Percentiles rank a stretch among this genome's conserved stretches.
Evolutionary conservation across 1,140 invertebrate species (phyloP).

Genomic region (Euborellia annulipes): DNA sequence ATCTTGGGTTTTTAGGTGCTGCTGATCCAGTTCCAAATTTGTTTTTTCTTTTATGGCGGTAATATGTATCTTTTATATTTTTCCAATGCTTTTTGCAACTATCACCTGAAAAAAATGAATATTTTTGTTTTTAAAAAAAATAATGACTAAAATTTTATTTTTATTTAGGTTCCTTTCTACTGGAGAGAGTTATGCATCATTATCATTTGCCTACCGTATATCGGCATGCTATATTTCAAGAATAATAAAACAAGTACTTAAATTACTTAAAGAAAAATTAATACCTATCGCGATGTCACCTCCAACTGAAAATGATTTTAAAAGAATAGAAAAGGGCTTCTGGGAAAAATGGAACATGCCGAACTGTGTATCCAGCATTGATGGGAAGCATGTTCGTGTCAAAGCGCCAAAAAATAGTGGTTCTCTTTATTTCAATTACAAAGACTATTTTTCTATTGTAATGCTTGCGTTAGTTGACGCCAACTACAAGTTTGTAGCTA

Average conservation of each 20-base stretch:
- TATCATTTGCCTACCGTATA: constrained; percentile 7
- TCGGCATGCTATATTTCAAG: constrained; percentile 4
- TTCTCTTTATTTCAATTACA: constrained; percentile 29
- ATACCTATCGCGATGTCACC: constrained; percentile 2
- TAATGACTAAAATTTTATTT: no score
- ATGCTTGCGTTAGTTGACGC: constrained; percentile 25
- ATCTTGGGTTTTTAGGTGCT: no score
- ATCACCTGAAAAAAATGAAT: no score
- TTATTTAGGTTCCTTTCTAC: no score
- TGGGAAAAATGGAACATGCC: constrained; percentile 8
- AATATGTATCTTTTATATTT: no score
- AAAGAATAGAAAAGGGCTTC: constrained; percentile 6
- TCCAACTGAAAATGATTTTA: constrained; percentile 19
- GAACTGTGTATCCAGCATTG: constrained; percentile 15
- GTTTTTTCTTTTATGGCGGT: no score
- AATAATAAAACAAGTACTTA: constrained; percentile 7
- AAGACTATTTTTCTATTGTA: constrained; percentile 25
- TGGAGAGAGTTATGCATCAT: constrained; percentile 7
- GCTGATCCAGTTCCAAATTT: no score
- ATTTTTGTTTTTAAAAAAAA: no score
- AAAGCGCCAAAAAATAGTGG: constrained; percentile 21
- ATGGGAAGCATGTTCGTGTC: constrained; percentile 25
- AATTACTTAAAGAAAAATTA: constrained; percentile 4
- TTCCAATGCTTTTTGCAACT: no score
- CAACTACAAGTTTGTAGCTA: constrained; percentile 22